phyloP scores from a whole-genome alignment of 2,888 invertebrate species.

The Ormyrus thymus region DNA sequence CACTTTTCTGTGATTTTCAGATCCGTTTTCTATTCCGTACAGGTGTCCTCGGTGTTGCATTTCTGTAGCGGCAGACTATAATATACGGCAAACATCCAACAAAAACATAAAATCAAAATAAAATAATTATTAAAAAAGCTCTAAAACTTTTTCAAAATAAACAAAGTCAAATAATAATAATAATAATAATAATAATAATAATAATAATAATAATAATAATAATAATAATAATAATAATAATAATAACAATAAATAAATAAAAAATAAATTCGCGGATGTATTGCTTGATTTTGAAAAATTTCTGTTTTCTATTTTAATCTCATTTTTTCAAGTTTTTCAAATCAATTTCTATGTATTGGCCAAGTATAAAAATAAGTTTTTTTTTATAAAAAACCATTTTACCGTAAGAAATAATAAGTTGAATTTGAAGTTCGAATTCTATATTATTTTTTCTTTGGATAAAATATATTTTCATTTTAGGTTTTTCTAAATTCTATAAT shows the following conservation, averaged over 20 bases:
- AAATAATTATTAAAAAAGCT: conserved; percentile 57
- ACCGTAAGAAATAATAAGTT: conserved; percentile 13
- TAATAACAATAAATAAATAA: conserved; percentile 53
- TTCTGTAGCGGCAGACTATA: conserved; percentile 76
- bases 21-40: conserved; percentile 74
- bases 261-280: not conserved
- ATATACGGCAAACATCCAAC: conserved; percentile 65
- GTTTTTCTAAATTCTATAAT: conserved; percentile 42
- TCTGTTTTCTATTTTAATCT: not conserved
- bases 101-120: conserved; percentile 61
- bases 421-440: conserved; percentile 42
- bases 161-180: conserved; percentile 48
- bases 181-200: conserved; percentile 52
- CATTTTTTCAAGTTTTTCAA: conserved; percentile 9
- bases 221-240: conserved; percentile 50
- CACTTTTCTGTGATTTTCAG: conserved; percentile 68
- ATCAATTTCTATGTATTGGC: not conserved
- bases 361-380: conserved; percentile 15
- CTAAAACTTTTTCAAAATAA: conserved; percentile 43
- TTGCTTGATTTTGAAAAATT: conserved; percentile 23
- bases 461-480: conserved; percentile 40
- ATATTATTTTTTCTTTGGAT: conserved; percentile 14
- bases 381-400: conserved; percentile 23
- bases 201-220: conserved; percentile 56
- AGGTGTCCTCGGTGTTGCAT: conserved; percentile 77